Conservation (phyloP, 2,888 invertebrate species). For the Spilarctia lutea region DNA sequence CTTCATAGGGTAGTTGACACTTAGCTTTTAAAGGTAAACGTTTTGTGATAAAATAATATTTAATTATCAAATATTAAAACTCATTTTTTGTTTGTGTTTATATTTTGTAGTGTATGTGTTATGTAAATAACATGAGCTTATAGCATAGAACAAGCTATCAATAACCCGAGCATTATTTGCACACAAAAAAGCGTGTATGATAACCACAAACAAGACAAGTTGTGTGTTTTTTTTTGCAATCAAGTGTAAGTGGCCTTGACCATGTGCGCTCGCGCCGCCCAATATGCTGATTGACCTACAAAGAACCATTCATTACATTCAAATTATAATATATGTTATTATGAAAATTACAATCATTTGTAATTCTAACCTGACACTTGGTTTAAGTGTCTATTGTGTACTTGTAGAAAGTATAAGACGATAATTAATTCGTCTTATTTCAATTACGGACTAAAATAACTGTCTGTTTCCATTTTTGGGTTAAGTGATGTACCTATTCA, state of each 20-base stretch:
- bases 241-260: slow-evolving; percentile 83
- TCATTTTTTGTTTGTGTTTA: background rate
- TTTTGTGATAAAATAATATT: background rate
- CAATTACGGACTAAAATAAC: slow-evolving; percentile 7
- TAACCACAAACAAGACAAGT: slow-evolving; percentile 76
- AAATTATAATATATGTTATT: slow-evolving; percentile 38
- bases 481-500: slow-evolving; percentile 10
- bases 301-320: slow-evolving; percentile 51
- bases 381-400: background rate
- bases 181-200: slow-evolving; percentile 58
- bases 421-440: slow-evolving; percentile 6
- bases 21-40: background rate
- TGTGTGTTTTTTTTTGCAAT: slow-evolving; percentile 77
- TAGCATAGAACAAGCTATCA: slow-evolving; percentile 47
- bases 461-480: slow-evolving; percentile 5
- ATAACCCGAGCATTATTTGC: slow-evolving; percentile 55
- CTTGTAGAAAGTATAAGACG: slow-evolving; percentile 3
- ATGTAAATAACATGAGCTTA: background rate
- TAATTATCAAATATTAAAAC: background rate
- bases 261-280: slow-evolving; percentile 66
- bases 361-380: slow-evolving; percentile 25
- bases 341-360: slow-evolving; percentile 39
- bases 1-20: background rate
- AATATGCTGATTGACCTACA: slow-evolving; percentile 66
- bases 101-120: background rate